Percentiles rank a stretch among this genome's conserved stretches.
phyloP scores from a whole-genome alignment of 2,797 vertebrate genomes.

The Lepilemur ruficaudatus region DNA sequence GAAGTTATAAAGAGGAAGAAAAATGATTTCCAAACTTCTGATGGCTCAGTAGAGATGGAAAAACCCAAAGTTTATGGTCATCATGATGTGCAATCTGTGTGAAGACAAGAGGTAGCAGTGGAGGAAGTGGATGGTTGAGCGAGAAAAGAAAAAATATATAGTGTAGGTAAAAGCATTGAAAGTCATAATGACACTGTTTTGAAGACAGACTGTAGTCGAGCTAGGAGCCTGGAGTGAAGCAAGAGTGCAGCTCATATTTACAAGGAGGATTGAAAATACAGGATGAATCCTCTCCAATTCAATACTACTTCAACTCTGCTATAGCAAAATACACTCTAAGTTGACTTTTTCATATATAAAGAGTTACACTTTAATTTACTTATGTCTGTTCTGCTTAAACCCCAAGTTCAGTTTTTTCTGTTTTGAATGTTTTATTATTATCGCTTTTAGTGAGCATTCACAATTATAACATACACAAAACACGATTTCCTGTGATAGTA shows the following conservation, averaged over 20 bases:
- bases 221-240: not conserved
- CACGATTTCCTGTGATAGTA: constrained; percentile 43
- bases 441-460: not conserved
- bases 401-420: not conserved
- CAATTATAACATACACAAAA: constrained; percentile 9
- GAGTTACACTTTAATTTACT: constrained; percentile 16
- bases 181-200: not conserved
- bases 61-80: not conserved
- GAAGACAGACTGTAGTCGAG: not conserved
- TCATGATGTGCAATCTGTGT: not conserved
- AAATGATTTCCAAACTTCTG: not conserved
- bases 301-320: not conserved
- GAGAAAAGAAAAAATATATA: not conserved
- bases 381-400: not conserved
- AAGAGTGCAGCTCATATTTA: not conserved
- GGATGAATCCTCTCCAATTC: not conserved
- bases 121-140: not conserved
- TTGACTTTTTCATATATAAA: not conserved
- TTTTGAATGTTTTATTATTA: constrained; percentile 4
- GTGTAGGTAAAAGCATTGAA: not conserved
- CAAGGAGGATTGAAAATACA: not conserved
- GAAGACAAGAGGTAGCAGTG: not conserved
- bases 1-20: not conserved
- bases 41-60: not conserved
- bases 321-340: not conserved